Base-by-base conservation (phyloP, 1,140 invertebrate species). In the Eurosta solidaginis region DNA sequence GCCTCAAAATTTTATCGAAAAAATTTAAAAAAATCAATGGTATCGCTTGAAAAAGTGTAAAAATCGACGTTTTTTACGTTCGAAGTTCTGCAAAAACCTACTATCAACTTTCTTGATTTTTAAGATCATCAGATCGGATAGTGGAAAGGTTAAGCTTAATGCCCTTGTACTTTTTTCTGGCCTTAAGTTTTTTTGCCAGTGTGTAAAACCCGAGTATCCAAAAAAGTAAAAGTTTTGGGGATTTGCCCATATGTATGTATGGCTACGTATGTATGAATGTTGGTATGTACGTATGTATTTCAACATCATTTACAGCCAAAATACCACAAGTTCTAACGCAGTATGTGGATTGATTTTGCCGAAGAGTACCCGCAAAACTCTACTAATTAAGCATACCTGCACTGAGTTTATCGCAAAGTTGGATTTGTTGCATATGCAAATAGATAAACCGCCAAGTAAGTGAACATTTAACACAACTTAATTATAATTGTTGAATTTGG, bases 391-490 rank as follows among this genome's bases (percentile, higher is more conserved):
- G n/a, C 59, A n/a, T 42, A 40, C 59, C 3, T 68, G 59, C 27
- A 42, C 36, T 2, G 59, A 68, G n/a, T 68, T 68, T 40, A 9
- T 25, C 2, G 59, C 59, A 6, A 29, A 68, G 17, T 45, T 25
- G 74, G 74, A 75, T 2, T 20, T 75, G 25, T 14, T 47, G 45
- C 22, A 75, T 29, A 17, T 27, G 22, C 42, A 75, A 47, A 75
- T 47, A 75, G 42, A 47, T 9, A 49, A 27, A 75, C 74, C 44
- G 27, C 74, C 74, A 47, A 75, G 74, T 75, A 75, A 75, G 74
- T 4, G 25, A 47, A 36, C 27, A 75, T 40, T 68, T 68, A 68
- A 42, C 33, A 68, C 36, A 17, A 68, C n/a, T n/a, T n/a, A n/a
- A n/a, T n/a, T n/a, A n/a, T n/a, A n/a, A n/a, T n/a, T n/a, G n/a